Percentiles rank a stretch among this genome's conserved stretches.
These are phyloP conservation scores for Disparrhopalites patrizii DNA, from an alignment of 2,888 invertebrate genomes.

Conservation along the genomic window DNA sequence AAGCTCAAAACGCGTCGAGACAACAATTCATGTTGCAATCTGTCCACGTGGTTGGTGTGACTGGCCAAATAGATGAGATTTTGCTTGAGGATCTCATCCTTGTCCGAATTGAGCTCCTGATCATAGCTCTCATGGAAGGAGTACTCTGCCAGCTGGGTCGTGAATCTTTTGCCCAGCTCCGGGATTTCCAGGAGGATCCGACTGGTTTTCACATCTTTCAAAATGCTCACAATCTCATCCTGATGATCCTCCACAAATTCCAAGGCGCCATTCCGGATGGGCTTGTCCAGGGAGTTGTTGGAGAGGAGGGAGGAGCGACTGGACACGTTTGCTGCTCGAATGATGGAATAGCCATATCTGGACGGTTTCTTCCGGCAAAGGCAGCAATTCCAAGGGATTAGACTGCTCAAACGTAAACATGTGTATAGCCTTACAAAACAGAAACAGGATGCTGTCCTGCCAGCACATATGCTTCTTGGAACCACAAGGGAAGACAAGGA, in stretches of 20 bases:
- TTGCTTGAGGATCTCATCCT: slow-evolving; percentile 19
- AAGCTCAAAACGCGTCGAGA: neutral
- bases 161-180: neutral
- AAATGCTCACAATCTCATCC: slow-evolving; percentile 5
- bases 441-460: no score
- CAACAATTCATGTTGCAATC: neutral
- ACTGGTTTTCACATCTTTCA: slow-evolving; percentile 11
- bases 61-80: slow-evolving; percentile 15
- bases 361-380: slow-evolving; percentile 6
- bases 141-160: slow-evolving; percentile 16
- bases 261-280: neutral
- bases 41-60: slow-evolving; percentile 7
- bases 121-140: neutral
- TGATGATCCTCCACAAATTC: slow-evolving; percentile 8
- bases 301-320: slow-evolving; percentile 6
- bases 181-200: slow-evolving; percentile 8
- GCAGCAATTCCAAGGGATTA: neutral
- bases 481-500: no score
- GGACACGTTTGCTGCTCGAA: neutral
- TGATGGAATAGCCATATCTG: slow-evolving; percentile 13
- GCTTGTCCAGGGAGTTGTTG: neutral
- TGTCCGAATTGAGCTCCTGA: neutral
- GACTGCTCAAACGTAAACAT: neutral
- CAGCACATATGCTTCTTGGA: no score
- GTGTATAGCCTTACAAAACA: no score